A percentile compares a stretch with the other conserved stretches of the same genome.
These are phyloP conservation scores for Micronycteris hirsuta DNA, from an alignment of 2,113 vertebrate genomes.

Conservation along the genomic window DNA sequence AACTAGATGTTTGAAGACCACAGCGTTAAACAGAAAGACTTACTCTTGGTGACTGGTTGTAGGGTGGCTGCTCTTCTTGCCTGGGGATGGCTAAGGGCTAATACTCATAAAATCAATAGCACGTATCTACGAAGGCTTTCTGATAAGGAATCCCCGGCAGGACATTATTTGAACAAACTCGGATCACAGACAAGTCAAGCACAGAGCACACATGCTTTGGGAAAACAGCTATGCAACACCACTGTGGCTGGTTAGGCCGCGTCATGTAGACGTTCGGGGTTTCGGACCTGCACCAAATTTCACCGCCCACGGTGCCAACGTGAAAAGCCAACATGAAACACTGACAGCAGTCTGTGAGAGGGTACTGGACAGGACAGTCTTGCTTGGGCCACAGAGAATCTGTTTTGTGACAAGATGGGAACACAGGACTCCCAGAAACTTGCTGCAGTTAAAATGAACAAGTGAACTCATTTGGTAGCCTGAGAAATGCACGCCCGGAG, in stretches of 20 bases:
- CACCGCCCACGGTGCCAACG: not conserved
- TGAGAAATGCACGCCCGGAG: not conserved
- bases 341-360: not conserved
- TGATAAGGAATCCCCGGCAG: not conserved
- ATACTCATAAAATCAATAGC: conserved; percentile 33
- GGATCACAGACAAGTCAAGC: not conserved
- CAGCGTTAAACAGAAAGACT: conserved; percentile 24
- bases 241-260: not conserved
- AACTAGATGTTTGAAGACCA: conserved; percentile 40
- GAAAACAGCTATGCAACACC: not conserved
- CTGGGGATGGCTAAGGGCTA: conserved; percentile 4
- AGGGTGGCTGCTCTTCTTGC: conserved; percentile 3
- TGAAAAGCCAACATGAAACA: conserved; percentile 10
- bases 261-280: not conserved
- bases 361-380: not conserved
- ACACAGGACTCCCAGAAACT: not conserved
- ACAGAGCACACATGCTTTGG: not conserved
- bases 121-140: not conserved
- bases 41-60: not conserved
- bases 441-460: conserved; percentile 22
- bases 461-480: not conserved
- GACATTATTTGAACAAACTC: conserved; percentile 8
- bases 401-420: not conserved
- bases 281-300: not conserved
- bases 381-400: not conserved